phyloP scores from a whole-genome alignment of 2,113 vertebrate species.

The Poeciliopsis retropinna region DNA sequence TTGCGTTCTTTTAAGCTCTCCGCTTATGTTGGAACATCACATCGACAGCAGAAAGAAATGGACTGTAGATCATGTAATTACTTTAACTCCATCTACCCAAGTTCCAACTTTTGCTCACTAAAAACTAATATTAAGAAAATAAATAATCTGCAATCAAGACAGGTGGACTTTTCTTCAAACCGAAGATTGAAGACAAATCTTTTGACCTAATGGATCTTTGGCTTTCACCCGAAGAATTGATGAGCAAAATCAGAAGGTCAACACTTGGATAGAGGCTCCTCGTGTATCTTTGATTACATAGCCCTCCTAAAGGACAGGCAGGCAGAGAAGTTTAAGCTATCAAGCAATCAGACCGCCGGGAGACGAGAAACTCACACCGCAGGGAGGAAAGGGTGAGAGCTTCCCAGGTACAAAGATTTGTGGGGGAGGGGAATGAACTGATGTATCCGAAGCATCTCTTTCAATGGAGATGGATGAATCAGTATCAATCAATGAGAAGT shows the following conservation, averaged over 20 bases:
- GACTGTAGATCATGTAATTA: slow-evolving; percentile 56
- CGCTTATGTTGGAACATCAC: slow-evolving; percentile 60
- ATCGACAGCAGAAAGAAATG: slow-evolving; percentile 44
- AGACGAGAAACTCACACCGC: slow-evolving; percentile 81
- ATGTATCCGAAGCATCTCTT: too few relatives aligned
- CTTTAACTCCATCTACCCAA: slow-evolving; percentile 45
- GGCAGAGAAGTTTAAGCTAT: slow-evolving; percentile 78
- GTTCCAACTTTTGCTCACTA: slow-evolving; percentile 35
- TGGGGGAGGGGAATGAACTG: slow-evolving; percentile 6
- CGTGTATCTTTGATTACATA: slow-evolving; percentile 83
- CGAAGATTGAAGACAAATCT: slow-evolving; percentile 55
- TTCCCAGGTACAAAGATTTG: slow-evolving; percentile 59
- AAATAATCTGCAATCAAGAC: slow-evolving; percentile 40
- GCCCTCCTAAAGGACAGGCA: slow-evolving; percentile 66
- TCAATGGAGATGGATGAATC: slow-evolving; percentile 35
- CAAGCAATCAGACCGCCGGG: slow-evolving; percentile 78
- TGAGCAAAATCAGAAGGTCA: slow-evolving; percentile 81
- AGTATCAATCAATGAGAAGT: slow-evolving; percentile 14
- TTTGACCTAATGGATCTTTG: slow-evolving; percentile 70
- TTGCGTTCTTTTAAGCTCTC: slow-evolving; percentile 55
- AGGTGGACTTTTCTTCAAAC: slow-evolving; percentile 51
- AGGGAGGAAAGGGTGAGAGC: slow-evolving; percentile 55
- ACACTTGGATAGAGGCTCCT: slow-evolving; percentile 68
- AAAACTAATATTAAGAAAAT: slow-evolving; percentile 16
- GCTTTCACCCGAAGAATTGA: slow-evolving; percentile 75